phyloP scores from a whole-genome alignment of 64 coral and sea anemone genomes.

The Cladopsammia gracilis region DNA sequence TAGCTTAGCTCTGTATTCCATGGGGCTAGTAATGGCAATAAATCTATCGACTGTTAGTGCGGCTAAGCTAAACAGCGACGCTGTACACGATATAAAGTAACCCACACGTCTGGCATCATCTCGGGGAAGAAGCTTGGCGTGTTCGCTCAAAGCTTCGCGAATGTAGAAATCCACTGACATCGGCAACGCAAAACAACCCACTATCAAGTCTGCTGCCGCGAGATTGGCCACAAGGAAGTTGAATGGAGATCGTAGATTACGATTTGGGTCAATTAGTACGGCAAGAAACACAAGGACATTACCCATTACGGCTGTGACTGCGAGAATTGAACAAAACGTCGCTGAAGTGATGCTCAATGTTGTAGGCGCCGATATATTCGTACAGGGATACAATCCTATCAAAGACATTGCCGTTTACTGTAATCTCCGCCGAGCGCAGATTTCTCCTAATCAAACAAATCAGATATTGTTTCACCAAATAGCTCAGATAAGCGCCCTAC shows the following conservation, averaged over 20 bases:
- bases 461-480: not conserved
- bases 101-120: constrained; percentile 54
- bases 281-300: constrained; percentile 80
- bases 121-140: not conserved
- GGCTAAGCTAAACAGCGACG: constrained; percentile 80
- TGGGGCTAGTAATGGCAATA: constrained; percentile 76
- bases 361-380: constrained; percentile 7
- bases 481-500: not conserved
- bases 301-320: constrained; percentile 49
- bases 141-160: constrained; percentile 55
- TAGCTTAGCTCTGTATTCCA: constrained; percentile 57
- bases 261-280: constrained; percentile 80
- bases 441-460: not conserved
- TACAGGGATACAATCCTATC: constrained; percentile 22
- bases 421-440: not conserved
- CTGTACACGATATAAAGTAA: constrained; percentile 76
- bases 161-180: constrained; percentile 74
- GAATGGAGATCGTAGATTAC: constrained; percentile 79
- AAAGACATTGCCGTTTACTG: constrained; percentile 3
- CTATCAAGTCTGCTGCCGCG: constrained; percentile 82
- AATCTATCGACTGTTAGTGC: constrained; percentile 87
- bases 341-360: constrained; percentile 42
- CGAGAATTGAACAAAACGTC: constrained; percentile 1
- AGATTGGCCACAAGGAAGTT: constrained; percentile 83
- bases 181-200: constrained; percentile 75